These are phyloP conservation scores for Drosophila dunni DNA, from an alignment of 1,140 invertebrate species.

Conservation along the genomic window DNA sequence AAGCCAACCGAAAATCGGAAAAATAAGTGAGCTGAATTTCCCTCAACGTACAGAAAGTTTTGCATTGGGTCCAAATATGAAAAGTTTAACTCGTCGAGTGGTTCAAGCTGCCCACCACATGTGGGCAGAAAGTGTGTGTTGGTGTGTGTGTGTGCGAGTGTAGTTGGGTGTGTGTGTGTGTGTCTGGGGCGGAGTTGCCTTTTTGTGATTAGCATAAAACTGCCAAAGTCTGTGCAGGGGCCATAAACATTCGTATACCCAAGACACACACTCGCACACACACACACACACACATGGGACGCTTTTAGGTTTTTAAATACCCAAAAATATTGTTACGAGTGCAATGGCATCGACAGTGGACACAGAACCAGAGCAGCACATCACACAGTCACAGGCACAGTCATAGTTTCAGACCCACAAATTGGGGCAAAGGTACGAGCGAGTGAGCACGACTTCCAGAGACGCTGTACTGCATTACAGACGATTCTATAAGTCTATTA, in stretches of 20 bases:
- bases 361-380: constrained; percentile 31
- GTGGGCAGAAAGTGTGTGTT: background rate
- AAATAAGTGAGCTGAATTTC: constrained; percentile 50
- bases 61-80: constrained; percentile 62
- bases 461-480: too few species aligned
- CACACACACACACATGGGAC: constrained; percentile 34
- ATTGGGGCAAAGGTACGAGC: constrained; percentile 7
- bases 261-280: constrained; percentile 40
- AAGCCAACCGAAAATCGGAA: constrained; percentile 63
- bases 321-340: constrained; percentile 69
- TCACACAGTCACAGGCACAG: constrained; percentile 3
- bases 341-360: constrained; percentile 48
- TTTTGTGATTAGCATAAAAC: constrained; percentile 81
- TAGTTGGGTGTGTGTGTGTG: constrained; percentile 13
- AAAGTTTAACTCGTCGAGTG: constrained; percentile 65
- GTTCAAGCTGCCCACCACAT: constrained; percentile 14
- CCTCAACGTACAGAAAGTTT: constrained; percentile 60
- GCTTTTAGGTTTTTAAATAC: constrained; percentile 67
- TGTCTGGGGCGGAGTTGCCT: constrained; percentile 46
- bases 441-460: background rate
- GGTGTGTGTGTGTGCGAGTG: constrained; percentile 2
- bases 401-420: background rate
- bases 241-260: constrained; percentile 61
- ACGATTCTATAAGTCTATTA: too few species aligned
- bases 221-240: constrained; percentile 69